Evolutionary conservation across 2,888 invertebrate species (phyloP).

Genomic region (Idaea dimidiata): DNA sequence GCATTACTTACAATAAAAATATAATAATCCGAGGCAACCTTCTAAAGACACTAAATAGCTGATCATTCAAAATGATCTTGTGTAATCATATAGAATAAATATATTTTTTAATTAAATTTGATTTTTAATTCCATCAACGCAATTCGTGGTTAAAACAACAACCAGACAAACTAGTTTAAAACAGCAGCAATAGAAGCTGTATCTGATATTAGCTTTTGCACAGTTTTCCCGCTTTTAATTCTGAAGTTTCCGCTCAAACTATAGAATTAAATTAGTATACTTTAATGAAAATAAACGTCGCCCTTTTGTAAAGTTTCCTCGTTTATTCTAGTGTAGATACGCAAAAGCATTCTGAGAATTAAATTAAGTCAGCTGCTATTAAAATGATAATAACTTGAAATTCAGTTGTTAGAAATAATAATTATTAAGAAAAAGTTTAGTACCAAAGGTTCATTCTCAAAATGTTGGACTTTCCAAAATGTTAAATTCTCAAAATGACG

Average conservation of each 20-base stretch:
- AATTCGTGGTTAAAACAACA: not conserved
- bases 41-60: no score
- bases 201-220: not conserved
- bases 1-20: no score
- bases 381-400: no score
- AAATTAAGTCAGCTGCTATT: no score
- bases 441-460: no score
- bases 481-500: no score
- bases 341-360: not conserved
- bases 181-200: not conserved
- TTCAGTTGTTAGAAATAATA: no score
- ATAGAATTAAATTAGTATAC: not conserved
- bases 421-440: no score
- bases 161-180: not conserved
- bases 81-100: no score
- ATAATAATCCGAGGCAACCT: no score
- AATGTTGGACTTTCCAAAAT: no score
- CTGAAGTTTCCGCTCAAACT: not conserved
- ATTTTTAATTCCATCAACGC: not conserved
- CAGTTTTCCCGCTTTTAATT: not conserved
- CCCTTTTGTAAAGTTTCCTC: not conserved
- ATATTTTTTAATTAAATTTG: not conserved
- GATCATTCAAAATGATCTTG: no score
- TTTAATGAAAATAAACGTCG: not conserved
- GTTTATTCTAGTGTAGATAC: not conserved